Evolutionary conservation across 30 jellyfish, hydroid and myxozoan genomes (phyloP).

Genomic region (Phacellophora camtschatica): DNA sequence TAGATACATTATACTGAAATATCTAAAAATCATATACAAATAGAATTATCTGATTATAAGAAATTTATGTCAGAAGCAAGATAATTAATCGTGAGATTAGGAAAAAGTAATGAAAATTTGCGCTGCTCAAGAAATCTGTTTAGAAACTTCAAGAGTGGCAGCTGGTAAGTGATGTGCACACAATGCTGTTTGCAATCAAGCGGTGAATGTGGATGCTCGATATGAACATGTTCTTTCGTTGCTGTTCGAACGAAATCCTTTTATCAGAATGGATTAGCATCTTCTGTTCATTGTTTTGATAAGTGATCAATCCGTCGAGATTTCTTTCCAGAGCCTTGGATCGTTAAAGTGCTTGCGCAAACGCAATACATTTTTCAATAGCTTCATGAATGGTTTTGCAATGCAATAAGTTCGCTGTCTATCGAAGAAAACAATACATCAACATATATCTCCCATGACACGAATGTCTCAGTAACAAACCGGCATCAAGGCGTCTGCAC

Average conservation of each 20-base stretch:
- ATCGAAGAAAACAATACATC: too few species aligned
- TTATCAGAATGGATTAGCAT: slow-evolving; percentile 32
- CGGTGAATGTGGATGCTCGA: slow-evolving; percentile 33
- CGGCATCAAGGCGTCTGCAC: too few species aligned
- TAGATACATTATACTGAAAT: too few species aligned
- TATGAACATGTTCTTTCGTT: slow-evolving; percentile 19
- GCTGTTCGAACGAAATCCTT: slow-evolving; percentile 21
- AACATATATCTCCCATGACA: too few species aligned
- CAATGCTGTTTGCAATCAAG: slow-evolving; percentile 7
- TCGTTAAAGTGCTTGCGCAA: background rate
- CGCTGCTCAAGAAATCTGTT: background rate
- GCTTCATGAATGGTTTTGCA: too few species aligned
- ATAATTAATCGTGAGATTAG: too few species aligned
- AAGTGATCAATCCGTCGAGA: background rate
- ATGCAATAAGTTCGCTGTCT: too few species aligned
- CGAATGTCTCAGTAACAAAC: too few species aligned
- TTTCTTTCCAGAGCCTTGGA: background rate
- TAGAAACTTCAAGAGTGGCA: background rate
- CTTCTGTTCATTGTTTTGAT: background rate
- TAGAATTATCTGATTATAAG: background rate
- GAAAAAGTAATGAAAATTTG: background rate
- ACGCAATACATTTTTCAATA: too few species aligned
- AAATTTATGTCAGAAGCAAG: too few species aligned
- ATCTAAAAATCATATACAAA: background rate
- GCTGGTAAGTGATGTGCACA: background rate